phyloP scores from a whole-genome alignment of 2,888 invertebrate genomes.

The Phaonia tiefii region DNA sequence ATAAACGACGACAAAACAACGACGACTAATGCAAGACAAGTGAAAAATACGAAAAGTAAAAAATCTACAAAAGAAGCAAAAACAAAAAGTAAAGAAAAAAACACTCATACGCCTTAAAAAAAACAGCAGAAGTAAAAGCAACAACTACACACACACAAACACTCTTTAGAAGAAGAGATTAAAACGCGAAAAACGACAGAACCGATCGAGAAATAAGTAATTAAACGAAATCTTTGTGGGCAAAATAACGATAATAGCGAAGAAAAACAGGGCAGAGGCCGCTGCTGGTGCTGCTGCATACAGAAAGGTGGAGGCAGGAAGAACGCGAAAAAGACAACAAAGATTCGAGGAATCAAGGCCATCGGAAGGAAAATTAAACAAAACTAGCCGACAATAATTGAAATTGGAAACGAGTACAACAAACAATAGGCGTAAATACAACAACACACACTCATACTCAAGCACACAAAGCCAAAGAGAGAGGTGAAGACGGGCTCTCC shows the following conservation, averaged over 20 bases:
- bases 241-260: constrained; percentile 64
- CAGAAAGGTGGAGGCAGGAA: constrained; percentile 50
- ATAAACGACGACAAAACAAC: constrained; percentile 61
- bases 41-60: constrained; percentile 63
- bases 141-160: constrained; percentile 54
- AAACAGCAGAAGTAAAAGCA: constrained; percentile 65
- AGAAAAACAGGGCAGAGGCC: constrained; percentile 60
- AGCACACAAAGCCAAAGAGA: too few relatives aligned
- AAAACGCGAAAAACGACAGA: constrained; percentile 56
- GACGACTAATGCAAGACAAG: constrained; percentile 51
- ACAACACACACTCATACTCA: neutral
- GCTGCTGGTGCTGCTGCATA: constrained; percentile 59
- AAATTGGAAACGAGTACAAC: constrained; percentile 54
- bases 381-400: constrained; percentile 61
- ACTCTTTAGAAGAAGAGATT: constrained; percentile 56
- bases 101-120: constrained; percentile 70
- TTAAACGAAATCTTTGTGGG: constrained; percentile 40
- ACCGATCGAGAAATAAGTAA: constrained; percentile 59
- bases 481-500: too few relatives aligned
- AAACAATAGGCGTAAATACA: constrained; percentile 29
- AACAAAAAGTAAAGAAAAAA: constrained; percentile 66
- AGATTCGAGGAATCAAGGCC: constrained; percentile 51
- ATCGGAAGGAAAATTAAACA: constrained; percentile 53
- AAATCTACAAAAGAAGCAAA: constrained; percentile 54
- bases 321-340: constrained; percentile 34